Conservation (phyloP, 1,140 invertebrate species). For the Yoshiicerus persimilis region DNA sequence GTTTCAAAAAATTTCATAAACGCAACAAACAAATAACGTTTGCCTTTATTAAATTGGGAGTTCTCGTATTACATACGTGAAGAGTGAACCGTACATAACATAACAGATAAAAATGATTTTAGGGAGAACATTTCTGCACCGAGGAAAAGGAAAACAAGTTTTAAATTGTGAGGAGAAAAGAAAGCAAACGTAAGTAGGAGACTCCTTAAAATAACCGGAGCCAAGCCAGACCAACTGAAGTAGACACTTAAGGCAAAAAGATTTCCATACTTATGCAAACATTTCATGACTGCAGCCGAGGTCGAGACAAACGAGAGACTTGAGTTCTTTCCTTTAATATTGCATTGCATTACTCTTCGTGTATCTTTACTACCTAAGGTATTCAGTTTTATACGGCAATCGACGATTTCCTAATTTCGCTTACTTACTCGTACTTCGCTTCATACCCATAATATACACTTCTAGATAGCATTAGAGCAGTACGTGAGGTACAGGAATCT, state of each 20-base stretch:
- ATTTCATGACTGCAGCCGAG: background rate
- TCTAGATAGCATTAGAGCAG: background rate
- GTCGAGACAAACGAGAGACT: background rate
- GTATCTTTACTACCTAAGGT: no score
- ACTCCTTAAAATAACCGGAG: no score
- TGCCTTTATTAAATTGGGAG: no score
- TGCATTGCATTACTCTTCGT: background rate
- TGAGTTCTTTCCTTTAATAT: background rate
- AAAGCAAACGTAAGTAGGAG: background rate
- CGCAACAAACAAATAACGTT: no score
- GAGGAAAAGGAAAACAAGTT: no score
- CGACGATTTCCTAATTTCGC: background rate
- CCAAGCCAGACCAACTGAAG: background rate
- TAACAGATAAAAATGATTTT: no score
- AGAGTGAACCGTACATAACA: no score
- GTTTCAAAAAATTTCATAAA: no score
- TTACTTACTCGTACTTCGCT: background rate
- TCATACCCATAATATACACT: background rate
- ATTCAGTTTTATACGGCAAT: background rate
- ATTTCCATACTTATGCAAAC: background rate
- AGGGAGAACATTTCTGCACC: no score
- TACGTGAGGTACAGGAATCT: background rate
- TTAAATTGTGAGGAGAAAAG: background rate
- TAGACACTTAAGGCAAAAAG: background rate
- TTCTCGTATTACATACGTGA: no score